Evolutionary conservation across 37 sponge, comb jelly and placozoan genomes (phyloP).

Genomic region (Theonella swinhoei): DNA sequence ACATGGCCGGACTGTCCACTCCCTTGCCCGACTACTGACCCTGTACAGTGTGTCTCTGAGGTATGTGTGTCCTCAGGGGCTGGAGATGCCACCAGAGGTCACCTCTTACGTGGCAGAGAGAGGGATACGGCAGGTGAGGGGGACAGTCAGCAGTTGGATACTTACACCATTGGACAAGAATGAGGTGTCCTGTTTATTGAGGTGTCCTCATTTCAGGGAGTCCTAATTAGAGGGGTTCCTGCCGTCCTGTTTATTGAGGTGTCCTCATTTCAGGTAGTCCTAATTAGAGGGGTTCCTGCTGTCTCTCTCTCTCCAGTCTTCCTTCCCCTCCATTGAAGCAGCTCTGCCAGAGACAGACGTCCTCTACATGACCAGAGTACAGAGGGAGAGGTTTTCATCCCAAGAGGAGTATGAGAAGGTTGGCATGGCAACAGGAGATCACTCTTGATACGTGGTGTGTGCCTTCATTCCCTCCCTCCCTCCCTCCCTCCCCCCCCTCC

Average conservation of each 20-base stretch:
- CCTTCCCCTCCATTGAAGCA: too few relatives aligned
- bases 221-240: too few relatives aligned
- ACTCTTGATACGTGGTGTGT: too few relatives aligned
- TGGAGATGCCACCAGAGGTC: constrained; percentile 90
- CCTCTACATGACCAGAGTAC: constrained; percentile 97
- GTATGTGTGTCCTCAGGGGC: constrained; percentile 84
- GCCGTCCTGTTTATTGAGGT: too few relatives aligned
- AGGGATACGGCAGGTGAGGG: constrained; percentile 83
- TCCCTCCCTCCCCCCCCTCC: constrained; percentile 35
- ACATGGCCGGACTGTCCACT: constrained; percentile 99
- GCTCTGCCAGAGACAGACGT: constrained; percentile 93
- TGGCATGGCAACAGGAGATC: too few relatives aligned
- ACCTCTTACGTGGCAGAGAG: constrained; percentile 58
- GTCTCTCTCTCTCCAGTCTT: too few relatives aligned
- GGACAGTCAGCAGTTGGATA: too few relatives aligned
- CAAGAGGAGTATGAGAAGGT: constrained; percentile 88
- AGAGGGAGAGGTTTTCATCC: constrained; percentile 90
- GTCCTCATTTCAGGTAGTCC: too few relatives aligned
- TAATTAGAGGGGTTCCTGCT: too few relatives aligned
- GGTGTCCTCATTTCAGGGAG: too few relatives aligned
- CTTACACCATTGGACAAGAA: too few relatives aligned
- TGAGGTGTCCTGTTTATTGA: too few relatives aligned
- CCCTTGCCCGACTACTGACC: constrained; percentile 92
- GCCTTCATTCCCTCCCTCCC: not conserved
- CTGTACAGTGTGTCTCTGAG: constrained; percentile 82